These are phyloP conservation scores for Tautogolabrus adspersus DNA, from an alignment of 2,113 vertebrate genomes.

Conservation along the genomic window DNA sequence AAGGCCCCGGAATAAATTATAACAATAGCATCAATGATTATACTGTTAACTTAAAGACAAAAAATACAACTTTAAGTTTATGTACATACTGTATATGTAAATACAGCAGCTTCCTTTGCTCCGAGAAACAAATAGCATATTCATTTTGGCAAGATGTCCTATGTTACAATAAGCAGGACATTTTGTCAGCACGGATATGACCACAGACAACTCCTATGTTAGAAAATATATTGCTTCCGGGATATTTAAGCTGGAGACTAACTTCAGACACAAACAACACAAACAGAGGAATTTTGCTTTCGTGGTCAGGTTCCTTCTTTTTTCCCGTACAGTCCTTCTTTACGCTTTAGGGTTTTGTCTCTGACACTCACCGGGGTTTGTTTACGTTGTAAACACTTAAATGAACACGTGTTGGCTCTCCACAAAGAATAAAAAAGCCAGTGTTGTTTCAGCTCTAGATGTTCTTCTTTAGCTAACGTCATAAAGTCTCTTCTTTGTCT, in stretches of 20 bases:
- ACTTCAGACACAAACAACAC: slow-evolving; percentile 60
- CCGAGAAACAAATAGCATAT: slow-evolving; percentile 60
- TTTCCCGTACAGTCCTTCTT: slow-evolving; percentile 16
- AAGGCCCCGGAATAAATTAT: slow-evolving; percentile 72
- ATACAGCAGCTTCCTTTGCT: slow-evolving; percentile 59
- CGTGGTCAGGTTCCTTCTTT: slow-evolving; percentile 14
- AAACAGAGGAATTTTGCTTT: slow-evolving; percentile 41
- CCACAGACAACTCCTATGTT: slow-evolving; percentile 66
- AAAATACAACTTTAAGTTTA: slow-evolving; percentile 74
- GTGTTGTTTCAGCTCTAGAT: slow-evolving; percentile 11
- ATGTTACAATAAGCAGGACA: slow-evolving; percentile 63
- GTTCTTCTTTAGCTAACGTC: background rate
- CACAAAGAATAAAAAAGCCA: slow-evolving; percentile 29
- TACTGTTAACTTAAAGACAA: slow-evolving; percentile 62
- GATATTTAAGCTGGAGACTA: slow-evolving; percentile 66
- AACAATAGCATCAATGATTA: slow-evolving; percentile 71
- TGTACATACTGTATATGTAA: slow-evolving; percentile 75
- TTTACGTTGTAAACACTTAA: slow-evolving; percentile 72
- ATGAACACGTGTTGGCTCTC: slow-evolving; percentile 43
- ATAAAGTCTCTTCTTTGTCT: slow-evolving; percentile 18
- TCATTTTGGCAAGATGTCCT: slow-evolving; percentile 73
- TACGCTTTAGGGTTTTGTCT: slow-evolving; percentile 14
- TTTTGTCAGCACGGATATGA: slow-evolving; percentile 57
- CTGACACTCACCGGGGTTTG: slow-evolving; percentile 32
- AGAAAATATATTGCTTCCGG: slow-evolving; percentile 82